These are phyloP conservation scores for Scaptomyza montana DNA, from an alignment of 1,140 invertebrate genomes.

Conservation along the genomic window DNA sequence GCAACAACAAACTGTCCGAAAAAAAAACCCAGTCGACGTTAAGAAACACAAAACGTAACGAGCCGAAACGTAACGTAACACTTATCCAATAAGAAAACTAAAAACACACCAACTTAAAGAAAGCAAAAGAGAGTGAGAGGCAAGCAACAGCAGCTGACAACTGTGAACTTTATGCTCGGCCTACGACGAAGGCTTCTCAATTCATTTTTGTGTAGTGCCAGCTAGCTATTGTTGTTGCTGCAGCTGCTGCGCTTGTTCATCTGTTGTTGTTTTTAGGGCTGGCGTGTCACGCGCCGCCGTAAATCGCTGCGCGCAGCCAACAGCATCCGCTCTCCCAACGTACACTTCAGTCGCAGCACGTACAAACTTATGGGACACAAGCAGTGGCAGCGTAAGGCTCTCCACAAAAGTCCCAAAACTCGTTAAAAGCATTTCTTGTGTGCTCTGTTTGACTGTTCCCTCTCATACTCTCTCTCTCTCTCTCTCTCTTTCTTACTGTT, in stretches of 20 bases:
- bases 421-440: conserved; percentile 68
- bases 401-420: conserved; percentile 62
- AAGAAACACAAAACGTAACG: conserved; percentile 14
- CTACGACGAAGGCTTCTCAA: conserved; percentile 10
- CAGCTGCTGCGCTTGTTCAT: not conserved
- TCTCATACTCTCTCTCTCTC: not conserved
- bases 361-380: conserved; percentile 58
- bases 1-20: not conserved
- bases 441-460: conserved; percentile 1
- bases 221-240: conserved; percentile 13
- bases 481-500: too few relatives aligned
- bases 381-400: conserved; percentile 6
- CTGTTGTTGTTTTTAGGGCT: conserved; percentile 16
- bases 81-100: conserved; percentile 32
- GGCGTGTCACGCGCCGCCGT: conserved; percentile 56
- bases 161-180: conserved; percentile 43
- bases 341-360: conserved; percentile 41
- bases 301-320: conserved; percentile 53
- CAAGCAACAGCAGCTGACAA: conserved; percentile 27
- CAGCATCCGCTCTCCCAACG: too few relatives aligned
- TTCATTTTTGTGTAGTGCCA: not conserved
- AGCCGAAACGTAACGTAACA: conserved; percentile 27
- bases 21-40: not conserved
- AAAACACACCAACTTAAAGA: not conserved
- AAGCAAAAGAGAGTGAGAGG: not conserved